phyloP scores from a whole-genome alignment of 2,113 vertebrate species.

The Podarcis muralis region DNA sequence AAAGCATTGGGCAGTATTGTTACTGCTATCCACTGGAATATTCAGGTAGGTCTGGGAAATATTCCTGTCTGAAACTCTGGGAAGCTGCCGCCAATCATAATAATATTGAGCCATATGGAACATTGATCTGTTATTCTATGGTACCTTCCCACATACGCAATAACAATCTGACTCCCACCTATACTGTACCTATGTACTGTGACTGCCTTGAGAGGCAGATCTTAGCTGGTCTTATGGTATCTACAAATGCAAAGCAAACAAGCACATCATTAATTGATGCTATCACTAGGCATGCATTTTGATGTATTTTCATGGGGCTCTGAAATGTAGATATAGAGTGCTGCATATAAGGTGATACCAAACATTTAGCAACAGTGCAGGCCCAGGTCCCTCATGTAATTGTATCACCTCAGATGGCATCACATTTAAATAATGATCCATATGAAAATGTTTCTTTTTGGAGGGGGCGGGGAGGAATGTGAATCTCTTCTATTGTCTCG shows the following conservation, averaged over 20 bases:
- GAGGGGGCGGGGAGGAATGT: background rate
- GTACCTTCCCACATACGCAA: background rate
- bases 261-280: background rate
- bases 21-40: background rate
- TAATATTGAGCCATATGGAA: background rate
- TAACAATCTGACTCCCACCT: background rate
- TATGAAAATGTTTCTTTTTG: background rate
- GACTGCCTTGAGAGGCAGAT: background rate
- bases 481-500: background rate
- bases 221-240: background rate
- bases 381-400: background rate
- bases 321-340: background rate
- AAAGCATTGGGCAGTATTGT: constrained; percentile 17
- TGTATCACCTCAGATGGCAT: background rate
- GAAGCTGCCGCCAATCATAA: background rate
- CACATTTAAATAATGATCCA: background rate
- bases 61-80: no score
- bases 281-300: background rate
- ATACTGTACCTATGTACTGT: background rate
- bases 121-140: background rate
- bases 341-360: background rate
- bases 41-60: background rate
- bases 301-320: background rate
- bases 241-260: background rate
- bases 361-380: background rate